Evolutionary conservation across 2,797 vertebrate genomes (phyloP).

Genomic region (Basileuterus tristriatus): DNA sequence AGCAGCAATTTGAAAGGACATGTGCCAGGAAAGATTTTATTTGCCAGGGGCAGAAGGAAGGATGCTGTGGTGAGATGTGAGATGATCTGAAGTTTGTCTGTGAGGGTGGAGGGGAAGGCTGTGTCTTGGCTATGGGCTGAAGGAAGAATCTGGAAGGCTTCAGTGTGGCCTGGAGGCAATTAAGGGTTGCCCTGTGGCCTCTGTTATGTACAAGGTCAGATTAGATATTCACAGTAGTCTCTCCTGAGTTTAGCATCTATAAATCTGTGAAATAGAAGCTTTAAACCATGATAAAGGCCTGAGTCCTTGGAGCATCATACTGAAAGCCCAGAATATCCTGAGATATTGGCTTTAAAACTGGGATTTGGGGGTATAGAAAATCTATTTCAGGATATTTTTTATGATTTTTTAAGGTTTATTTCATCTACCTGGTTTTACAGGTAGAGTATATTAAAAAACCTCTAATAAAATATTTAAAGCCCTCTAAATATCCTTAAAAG

Average conservation of each 20-base stretch:
- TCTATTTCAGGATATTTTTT: not conserved
- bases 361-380: constrained; percentile 18
- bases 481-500: constrained; percentile 46
- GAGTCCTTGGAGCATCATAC: constrained; percentile 9
- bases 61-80: not conserved
- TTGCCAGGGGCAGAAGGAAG: not conserved
- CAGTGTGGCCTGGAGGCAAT: not conserved
- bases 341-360: constrained; percentile 17
- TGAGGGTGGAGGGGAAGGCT: not conserved
- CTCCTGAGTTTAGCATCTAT: constrained; percentile 19
- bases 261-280: constrained; percentile 35
- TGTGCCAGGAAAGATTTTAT: constrained; percentile 15
- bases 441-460: not conserved
- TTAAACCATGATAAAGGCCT: not conserved
- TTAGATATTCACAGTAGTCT: not conserved
- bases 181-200: not conserved
- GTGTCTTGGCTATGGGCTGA: not conserved
- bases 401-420: not conserved
- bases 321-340: not conserved
- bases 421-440: constrained; percentile 23
- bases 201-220: not conserved
- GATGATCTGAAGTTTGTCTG: not conserved
- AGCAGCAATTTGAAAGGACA: not conserved
- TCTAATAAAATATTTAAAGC: constrained; percentile 57
- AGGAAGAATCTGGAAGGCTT: constrained; percentile 2